A percentile compares a stretch with the other conserved stretches of the same genome.
phyloP scores from a whole-genome alignment of 2,888 invertebrate genomes.

The Platycheirus rosarum region DNA sequence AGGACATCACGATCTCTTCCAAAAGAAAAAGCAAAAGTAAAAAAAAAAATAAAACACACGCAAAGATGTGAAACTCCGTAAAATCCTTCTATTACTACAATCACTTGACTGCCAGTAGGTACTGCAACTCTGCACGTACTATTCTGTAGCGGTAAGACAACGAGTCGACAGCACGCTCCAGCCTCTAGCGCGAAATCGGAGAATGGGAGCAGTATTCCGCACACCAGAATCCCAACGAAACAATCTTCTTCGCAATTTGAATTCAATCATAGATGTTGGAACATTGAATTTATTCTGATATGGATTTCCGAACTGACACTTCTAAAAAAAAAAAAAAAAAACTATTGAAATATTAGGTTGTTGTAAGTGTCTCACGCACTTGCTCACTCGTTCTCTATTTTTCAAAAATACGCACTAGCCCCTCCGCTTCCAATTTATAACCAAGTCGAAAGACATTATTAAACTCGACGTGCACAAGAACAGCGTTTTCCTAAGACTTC shows the following conservation, averaged over 20 bases:
- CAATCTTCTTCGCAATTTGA: constrained; percentile 74
- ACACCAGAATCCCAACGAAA: constrained; percentile 68
- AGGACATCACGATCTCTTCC: constrained; percentile 54
- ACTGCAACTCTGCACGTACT: constrained; percentile 57
- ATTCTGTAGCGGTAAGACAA: neutral
- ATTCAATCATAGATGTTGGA: constrained; percentile 73
- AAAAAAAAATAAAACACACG: neutral
- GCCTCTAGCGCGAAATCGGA: constrained; percentile 65
- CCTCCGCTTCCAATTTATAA: too few species aligned
- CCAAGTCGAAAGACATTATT: too few species aligned
- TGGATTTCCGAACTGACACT: constrained; percentile 70
- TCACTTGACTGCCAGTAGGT: constrained; percentile 47
- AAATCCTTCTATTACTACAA: constrained; percentile 65
- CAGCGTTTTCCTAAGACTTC: too few species aligned
- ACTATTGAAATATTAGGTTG: constrained; percentile 8
- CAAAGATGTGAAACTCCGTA: constrained; percentile 42
- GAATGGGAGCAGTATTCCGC: constrained; percentile 49
- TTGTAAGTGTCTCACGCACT: neutral
- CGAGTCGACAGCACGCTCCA: constrained; percentile 33
- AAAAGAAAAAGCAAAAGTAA: constrained; percentile 1
- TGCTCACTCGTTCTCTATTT: too few species aligned
- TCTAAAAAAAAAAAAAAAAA: constrained; percentile 26
- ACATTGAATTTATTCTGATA: constrained; percentile 73
- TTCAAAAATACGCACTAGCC: too few species aligned
- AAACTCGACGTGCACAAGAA: too few species aligned